Evolutionary conservation across 2,113 vertebrate species (phyloP), one percentile per base, ranked within the genome.

Genomic region (Meleagris gallopavo): DNA sequence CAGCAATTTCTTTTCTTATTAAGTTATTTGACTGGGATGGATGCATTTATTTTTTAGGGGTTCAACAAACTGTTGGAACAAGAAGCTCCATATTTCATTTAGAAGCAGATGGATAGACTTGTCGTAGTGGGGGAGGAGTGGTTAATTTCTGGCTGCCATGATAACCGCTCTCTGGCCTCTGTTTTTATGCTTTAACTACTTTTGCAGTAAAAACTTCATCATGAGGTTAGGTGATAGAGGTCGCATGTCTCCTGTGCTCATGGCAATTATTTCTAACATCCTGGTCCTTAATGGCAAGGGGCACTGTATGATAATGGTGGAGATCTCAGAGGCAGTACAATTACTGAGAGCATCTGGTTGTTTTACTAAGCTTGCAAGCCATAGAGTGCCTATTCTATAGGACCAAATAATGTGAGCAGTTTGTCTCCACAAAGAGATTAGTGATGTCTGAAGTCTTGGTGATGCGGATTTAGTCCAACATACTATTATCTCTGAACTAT

Each of bases 81-180:
- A 69, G 13, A 89, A 10, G 48, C 3, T 7, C 3, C 17, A 13
- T 11, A 5, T 69, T 80, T 87, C 12, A 24, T 52, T 73, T 58
- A 60, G 54, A 75, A 75, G 25, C 4, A 38, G 41, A 45, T 45
- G 11, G 10, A 69, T 43, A 65, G 25, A 52, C 5, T 21, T 1
- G 2, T 38, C 5, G 5, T 58, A 58, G 25, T 0, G 0, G 36
- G 17, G 66, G 52, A 76, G 0, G 1, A 78, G 25, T 4, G 5
- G 7, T 70, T 36, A 15, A 8, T 71, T 64, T 60, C 50, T 52
- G 48, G 3, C 27, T 80, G 21, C 18, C 1, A 0, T 0, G 2
- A 4, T 32, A 45, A 67, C 25, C 61, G 10, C 5, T 38, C 29
- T 16, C 46, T 87, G 10, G 20, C 19, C 9, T 50, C 9, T 41